A percentile compares a stretch with the other conserved stretches of the same genome.
Evolutionary conservation across 2,888 invertebrate genomes (phyloP).

Genomic region (Harpagoxenus sublaevis): DNA sequence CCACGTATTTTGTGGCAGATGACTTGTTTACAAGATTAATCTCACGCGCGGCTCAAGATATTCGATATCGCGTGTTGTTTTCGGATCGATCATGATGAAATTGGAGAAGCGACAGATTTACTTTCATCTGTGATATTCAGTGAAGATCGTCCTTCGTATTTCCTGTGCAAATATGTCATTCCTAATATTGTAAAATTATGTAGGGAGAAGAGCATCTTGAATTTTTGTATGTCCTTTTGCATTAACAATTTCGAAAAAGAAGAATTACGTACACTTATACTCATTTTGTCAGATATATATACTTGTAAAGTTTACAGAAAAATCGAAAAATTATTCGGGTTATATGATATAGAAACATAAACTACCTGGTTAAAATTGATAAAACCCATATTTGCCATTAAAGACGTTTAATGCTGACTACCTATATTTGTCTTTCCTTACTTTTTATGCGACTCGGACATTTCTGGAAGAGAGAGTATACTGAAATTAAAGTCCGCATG

Average conservation of each 20-base stretch:
- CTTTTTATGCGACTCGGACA: not conserved
- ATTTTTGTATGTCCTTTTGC: not conserved
- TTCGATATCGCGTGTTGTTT: slow-evolving; percentile 25
- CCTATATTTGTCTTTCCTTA: not conserved
- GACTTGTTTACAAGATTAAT: slow-evolving; percentile 36
- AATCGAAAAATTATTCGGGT: not conserved
- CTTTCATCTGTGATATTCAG: slow-evolving; percentile 30
- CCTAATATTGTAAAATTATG: not conserved
- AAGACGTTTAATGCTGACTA: not conserved
- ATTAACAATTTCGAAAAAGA: not conserved
- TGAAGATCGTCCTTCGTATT: slow-evolving; percentile 6
- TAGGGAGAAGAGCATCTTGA: not conserved
- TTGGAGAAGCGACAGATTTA: slow-evolving; percentile 19
- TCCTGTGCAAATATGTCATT: not conserved
- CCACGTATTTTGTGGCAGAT: slow-evolving; percentile 10
- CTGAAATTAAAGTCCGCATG: slow-evolving; percentile 7
- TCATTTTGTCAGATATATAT: not conserved
- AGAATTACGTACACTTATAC: not conserved
- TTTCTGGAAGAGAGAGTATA: not conserved
- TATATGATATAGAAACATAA: not conserved
- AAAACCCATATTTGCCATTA: slow-evolving; percentile 1
- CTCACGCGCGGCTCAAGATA: slow-evolving; percentile 13
- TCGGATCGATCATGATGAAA: slow-evolving; percentile 45
- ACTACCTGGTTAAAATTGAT: not conserved
- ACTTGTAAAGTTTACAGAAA: not conserved